phyloP scores from a whole-genome alignment of 1,140 invertebrate species.

The Trinorchestia longiramus region DNA sequence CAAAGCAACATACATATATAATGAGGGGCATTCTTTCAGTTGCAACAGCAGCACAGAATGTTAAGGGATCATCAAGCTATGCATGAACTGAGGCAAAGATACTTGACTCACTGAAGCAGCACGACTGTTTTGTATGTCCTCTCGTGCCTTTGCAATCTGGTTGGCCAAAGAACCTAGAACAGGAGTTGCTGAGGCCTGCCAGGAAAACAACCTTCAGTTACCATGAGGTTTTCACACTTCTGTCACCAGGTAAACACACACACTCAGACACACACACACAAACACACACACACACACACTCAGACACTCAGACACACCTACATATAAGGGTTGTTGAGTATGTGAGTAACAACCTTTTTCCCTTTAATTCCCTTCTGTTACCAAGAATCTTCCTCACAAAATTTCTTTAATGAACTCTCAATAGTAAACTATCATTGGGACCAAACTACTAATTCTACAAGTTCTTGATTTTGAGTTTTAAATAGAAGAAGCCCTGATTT shows the following conservation, averaged over 20 bases:
- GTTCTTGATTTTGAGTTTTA: too few relatives aligned
- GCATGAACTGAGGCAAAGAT: neutral
- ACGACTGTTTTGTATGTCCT: slow-evolving; percentile 47
- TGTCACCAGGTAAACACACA: neutral
- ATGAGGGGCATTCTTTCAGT: neutral
- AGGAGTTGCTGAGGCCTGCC: slow-evolving; percentile 30
- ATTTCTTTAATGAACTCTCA: neutral
- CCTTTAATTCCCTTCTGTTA: neutral
- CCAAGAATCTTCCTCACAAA: neutral
- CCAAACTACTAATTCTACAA: too few relatives aligned
- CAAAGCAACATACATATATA: neutral
- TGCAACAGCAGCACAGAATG: neutral
- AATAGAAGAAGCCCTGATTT: too few relatives aligned
- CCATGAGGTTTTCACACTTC: neutral
- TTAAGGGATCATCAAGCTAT: neutral
- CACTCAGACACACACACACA: neutral
- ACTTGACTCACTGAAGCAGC: slow-evolving; percentile 23
- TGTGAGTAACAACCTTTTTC: neutral
- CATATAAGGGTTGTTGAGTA: neutral
- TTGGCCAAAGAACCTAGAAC: slow-evolving; percentile 45
- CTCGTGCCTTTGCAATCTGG: slow-evolving; percentile 48
- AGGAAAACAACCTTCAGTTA: slow-evolving; percentile 42
- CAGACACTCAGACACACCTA: neutral
- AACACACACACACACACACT: neutral
- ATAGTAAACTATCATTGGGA: too few relatives aligned